Conservation (phyloP, 2,113 vertebrate genomes). For the Phrynocephalus versicolor region DNA sequence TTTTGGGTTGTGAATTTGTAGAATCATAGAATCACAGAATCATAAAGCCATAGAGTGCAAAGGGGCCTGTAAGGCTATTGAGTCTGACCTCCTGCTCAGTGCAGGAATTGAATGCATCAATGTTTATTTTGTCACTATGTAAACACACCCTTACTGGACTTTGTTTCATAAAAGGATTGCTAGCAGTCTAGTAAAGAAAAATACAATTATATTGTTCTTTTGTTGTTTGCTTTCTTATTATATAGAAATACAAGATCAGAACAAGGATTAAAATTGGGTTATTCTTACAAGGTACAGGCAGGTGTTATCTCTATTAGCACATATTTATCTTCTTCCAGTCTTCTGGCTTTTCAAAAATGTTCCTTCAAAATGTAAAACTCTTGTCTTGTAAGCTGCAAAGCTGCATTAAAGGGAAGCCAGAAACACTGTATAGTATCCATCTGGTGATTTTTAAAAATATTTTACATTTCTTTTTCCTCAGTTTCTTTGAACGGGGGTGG, state of each 20-base stretch:
- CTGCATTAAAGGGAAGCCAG: slow-evolving; percentile 32
- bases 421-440: slow-evolving; percentile 40
- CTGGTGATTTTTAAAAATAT: slow-evolving; percentile 26
- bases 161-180: background rate
- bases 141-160: slow-evolving; percentile 45
- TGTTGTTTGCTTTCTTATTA: slow-evolving; percentile 47
- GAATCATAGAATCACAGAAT: no score
- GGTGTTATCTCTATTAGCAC: slow-evolving; percentile 25
- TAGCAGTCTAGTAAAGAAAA: slow-evolving; percentile 42
- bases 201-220: slow-evolving; percentile 49
- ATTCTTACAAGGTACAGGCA: slow-evolving; percentile 27
- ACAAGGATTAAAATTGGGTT: slow-evolving; percentile 40
- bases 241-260: slow-evolving; percentile 41
- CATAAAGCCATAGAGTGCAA: no score
- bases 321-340: background rate
- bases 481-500: background rate
- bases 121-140: background rate
- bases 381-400: slow-evolving; percentile 35
- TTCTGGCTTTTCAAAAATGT: slow-evolving; percentile 19
- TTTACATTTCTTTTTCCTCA: slow-evolving; percentile 6
- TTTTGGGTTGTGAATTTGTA: no score
- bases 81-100: no score
- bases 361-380: slow-evolving; percentile 20
- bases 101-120: background rate
- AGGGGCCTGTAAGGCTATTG: no score